Conservation (phyloP, 2,797 vertebrate species). For the Gastrophryne carolinensis region DNA sequence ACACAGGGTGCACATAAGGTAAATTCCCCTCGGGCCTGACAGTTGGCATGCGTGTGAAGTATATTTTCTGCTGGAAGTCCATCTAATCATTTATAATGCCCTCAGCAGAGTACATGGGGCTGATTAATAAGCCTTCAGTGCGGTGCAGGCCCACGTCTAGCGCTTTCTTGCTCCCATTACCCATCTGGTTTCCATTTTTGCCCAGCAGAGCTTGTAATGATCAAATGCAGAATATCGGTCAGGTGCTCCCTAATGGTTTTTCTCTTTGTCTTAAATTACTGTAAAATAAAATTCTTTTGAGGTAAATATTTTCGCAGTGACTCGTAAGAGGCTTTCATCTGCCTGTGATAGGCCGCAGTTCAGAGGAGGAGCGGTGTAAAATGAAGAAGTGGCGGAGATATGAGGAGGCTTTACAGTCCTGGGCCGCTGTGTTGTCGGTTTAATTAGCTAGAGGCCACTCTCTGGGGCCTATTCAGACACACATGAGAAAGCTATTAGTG, state of each 20-base stretch:
- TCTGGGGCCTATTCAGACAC: constrained; percentile 24
- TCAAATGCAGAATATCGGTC: neutral
- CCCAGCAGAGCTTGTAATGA: neutral
- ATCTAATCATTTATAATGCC: neutral
- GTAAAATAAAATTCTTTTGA: constrained; percentile 25
- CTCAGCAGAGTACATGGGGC: neutral
- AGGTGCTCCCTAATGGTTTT: constrained; percentile 6
- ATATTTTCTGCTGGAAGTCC: neutral
- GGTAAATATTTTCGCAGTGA: constrained; percentile 32
- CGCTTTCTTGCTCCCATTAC: neutral
- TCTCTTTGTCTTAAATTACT: constrained; percentile 5
- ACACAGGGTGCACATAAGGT: too few species aligned
- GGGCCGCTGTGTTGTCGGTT: constrained; percentile 6
- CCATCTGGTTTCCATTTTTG: constrained; percentile 13
- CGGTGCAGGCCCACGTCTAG: neutral
- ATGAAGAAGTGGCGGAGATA: neutral
- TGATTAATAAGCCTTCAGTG: neutral
- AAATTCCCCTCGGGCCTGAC: too few species aligned
- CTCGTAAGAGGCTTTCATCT: constrained; percentile 10
- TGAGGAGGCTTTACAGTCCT: neutral
- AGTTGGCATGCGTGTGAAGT: too few species aligned
- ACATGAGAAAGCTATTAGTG: constrained; percentile 45
- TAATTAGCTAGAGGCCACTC: constrained; percentile 18
- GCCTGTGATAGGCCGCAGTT: constrained; percentile 10
- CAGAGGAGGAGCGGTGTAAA: neutral